These are phyloP conservation scores for Lithosia quadra DNA, from an alignment of 2,888 invertebrate species.

Conservation along the genomic window DNA sequence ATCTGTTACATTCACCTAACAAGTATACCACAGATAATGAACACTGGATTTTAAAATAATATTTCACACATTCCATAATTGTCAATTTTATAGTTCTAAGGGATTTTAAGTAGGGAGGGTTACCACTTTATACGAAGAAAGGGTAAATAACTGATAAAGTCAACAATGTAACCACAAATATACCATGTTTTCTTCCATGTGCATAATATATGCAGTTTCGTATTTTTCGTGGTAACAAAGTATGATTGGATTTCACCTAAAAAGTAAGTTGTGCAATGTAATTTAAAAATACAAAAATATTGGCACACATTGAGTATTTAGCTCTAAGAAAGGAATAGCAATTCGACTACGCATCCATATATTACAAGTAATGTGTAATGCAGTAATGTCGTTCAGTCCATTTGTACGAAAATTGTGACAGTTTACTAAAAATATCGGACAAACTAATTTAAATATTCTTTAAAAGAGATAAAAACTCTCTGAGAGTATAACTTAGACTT, in stretches of 20 bases:
- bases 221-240: constrained; percentile 36
- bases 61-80: constrained; percentile 31
- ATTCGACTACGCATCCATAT: constrained; percentile 51
- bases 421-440: too few relatives aligned
- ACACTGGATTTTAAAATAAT: constrained; percentile 63
- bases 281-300: constrained; percentile 59
- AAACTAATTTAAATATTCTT: neutral
- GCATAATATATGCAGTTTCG: neutral
- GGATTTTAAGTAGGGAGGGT: constrained; percentile 28
- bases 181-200: neutral
- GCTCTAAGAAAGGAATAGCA: constrained; percentile 59
- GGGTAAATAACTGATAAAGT: neutral
- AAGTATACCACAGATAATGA: constrained; percentile 71
- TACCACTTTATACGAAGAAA: constrained; percentile 32
- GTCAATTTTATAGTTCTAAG: constrained; percentile 24
- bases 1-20: constrained; percentile 53
- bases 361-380: constrained; percentile 33
- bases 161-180: constrained; percentile 35
- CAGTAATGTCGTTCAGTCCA: neutral
- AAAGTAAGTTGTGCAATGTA: constrained; percentile 54
- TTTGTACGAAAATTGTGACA: neutral
- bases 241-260: constrained; percentile 39
- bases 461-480: neutral
- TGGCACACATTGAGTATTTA: constrained; percentile 80
- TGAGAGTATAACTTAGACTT: too few relatives aligned